Base-by-base conservation (phyloP, 2,113 vertebrate genomes). In the Hoplias malabaricus region DNA sequence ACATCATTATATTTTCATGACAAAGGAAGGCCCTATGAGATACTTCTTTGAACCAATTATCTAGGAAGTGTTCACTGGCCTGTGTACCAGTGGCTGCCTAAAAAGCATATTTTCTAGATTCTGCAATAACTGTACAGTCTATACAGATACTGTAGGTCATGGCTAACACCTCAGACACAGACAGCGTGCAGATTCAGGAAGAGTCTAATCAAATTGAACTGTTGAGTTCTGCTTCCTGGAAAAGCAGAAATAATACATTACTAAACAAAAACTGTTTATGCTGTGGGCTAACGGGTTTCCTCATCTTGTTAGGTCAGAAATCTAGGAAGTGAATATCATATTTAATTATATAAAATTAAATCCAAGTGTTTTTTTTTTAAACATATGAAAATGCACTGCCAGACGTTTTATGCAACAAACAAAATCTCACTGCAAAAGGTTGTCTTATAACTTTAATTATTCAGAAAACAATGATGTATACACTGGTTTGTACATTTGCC, bases 401-500 rank as follows among this genome's bases (percentile, higher is more conserved):
- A 48, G 10, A 2, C 2, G 13, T 34, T 33, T 14, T 5, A 31
- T 34, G 16, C 38, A 6, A 25, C 7, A n/a, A 11, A 23, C 2
- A 29, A 21, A 16, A 34, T 12, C 19, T 36, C 46, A 11, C n/a
- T 4, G 2, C 19, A 72, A 23, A 33, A 36, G 63, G 7, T 75
- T 75, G 79, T 80, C 8, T 85, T 33, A 79, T 48, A 73, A 61
- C 57, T 91, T 92, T 4, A 81, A 74, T 72, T 76, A 46, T 43
- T 77, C 74, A 81, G 84, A 82, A 86, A 82, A 79, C 69, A 81
- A 66, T 10, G 67, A 86, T 79, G 13, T 6, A 81, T 87, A 79
- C 65, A 78, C 67, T 71, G 61, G 40, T 87, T 88, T 84, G 78
- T 85, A 87, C 77, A 83, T 69, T 80, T 79, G 73, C 83, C 78